Conservation (phyloP, 2,797 vertebrate species). For the Coregonus sp. region DNA sequence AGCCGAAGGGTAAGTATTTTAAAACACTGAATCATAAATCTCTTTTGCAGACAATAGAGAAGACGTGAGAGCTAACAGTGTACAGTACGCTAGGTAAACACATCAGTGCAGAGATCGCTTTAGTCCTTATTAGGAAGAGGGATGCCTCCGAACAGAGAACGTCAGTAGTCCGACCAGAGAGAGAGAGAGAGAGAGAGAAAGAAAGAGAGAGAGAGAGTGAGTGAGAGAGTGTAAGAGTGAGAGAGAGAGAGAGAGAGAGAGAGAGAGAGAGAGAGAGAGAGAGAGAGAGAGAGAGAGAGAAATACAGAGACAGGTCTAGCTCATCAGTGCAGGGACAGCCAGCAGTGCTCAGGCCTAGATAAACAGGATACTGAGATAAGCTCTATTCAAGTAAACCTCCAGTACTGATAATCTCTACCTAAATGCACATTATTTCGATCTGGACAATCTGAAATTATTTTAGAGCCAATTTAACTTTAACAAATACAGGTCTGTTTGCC, state of each 20-base stretch:
- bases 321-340: constrained; percentile 13
- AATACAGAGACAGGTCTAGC: no score
- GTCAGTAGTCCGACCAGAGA: constrained; percentile 35
- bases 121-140: constrained; percentile 73
- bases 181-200: background rate
- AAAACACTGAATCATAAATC: background rate
- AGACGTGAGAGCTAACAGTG: constrained; percentile 47
- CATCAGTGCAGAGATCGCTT: constrained; percentile 47
- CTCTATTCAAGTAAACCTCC: constrained; percentile 15
- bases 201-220: constrained; percentile 18
- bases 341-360: constrained; percentile 34
- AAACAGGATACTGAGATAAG: constrained; percentile 42
- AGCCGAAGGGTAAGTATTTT: constrained; percentile 34
- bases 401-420: background rate
- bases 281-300: no score
- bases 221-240: no score
- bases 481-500: background rate
- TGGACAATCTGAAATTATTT: constrained; percentile 12
- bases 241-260: background rate
- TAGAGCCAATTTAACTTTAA: background rate
- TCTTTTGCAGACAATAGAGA: constrained; percentile 16
- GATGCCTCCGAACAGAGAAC: constrained; percentile 45
- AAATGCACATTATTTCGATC: constrained; percentile 21
- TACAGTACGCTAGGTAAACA: constrained; percentile 62
- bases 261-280: background rate